Conservation (phyloP, 1,140 invertebrate species). For the Portunus trituberculatus region DNA sequence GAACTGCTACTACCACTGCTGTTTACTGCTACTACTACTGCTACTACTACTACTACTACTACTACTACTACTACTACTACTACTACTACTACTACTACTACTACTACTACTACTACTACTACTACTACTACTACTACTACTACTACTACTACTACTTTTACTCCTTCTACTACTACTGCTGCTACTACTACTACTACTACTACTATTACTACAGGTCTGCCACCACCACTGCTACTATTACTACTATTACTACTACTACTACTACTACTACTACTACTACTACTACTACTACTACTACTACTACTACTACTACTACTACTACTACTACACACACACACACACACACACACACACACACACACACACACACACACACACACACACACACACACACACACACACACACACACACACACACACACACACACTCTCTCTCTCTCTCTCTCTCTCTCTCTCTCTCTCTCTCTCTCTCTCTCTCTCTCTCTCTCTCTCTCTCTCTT, state of each 20-base stretch:
- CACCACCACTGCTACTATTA: background rate
- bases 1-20: background rate
- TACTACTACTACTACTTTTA: slow-evolving; percentile 1
- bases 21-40: background rate
- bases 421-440: no score
- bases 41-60: slow-evolving; percentile 13
- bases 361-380: no score
- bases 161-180: background rate
- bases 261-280: slow-evolving; percentile 16
- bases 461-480: no score
- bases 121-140: background rate
- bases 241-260: background rate
- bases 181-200: background rate
- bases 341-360: no score
- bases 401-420: no score
- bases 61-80: background rate
- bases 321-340: no score
- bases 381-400: no score
- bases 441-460: no score
- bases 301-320: slow-evolving; percentile 16
- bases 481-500: no score
- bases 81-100: background rate
- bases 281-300: background rate
- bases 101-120: no score
- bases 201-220: background rate